These are phyloP conservation scores for Sebastes diploproa DNA, from an alignment of 2,797 vertebrate genomes.

Conservation along the genomic window DNA sequence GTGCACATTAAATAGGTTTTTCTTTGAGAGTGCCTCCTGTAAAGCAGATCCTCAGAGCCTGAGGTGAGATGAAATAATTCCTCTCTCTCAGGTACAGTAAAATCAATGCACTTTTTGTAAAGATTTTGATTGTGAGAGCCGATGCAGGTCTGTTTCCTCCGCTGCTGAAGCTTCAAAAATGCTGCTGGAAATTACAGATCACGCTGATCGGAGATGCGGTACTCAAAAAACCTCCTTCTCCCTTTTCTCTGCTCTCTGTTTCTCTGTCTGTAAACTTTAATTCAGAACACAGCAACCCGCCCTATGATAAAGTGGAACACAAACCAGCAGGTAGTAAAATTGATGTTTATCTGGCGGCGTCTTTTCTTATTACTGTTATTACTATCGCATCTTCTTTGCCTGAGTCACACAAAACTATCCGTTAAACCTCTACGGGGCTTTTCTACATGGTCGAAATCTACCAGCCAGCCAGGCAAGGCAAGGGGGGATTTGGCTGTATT, in stretches of 20 bases:
- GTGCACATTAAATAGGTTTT: constrained; percentile 61
- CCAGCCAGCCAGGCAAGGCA: constrained; percentile 46
- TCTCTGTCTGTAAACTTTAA: constrained; percentile 34
- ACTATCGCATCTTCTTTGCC: constrained; percentile 26
- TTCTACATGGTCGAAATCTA: constrained; percentile 44
- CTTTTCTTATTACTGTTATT: constrained; percentile 41
- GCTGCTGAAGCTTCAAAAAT: constrained; percentile 3
- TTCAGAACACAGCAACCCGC: constrained; percentile 13
- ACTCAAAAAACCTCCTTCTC: not conserved
- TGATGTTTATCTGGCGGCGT: constrained; percentile 47
- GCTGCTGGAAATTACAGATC: constrained; percentile 28
- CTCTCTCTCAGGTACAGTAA: constrained; percentile 22
- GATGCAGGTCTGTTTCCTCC: constrained; percentile 5
- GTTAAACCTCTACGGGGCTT: constrained; percentile 53
- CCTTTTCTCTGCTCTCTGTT: not conserved
- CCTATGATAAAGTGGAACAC: constrained; percentile 16
- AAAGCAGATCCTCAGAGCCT: constrained; percentile 41
- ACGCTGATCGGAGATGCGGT: constrained; percentile 11
- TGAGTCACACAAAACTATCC: constrained; percentile 59
- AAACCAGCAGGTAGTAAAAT: constrained; percentile 28
- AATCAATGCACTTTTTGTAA: constrained; percentile 34
- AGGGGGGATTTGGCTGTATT: constrained; percentile 52
- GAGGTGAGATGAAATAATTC: constrained; percentile 41
- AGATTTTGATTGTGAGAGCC: constrained; percentile 14
- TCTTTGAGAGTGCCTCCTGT: constrained; percentile 38